Conservation (phyloP, 1,140 invertebrate genomes). For the Sitodiplosis mosellana region DNA sequence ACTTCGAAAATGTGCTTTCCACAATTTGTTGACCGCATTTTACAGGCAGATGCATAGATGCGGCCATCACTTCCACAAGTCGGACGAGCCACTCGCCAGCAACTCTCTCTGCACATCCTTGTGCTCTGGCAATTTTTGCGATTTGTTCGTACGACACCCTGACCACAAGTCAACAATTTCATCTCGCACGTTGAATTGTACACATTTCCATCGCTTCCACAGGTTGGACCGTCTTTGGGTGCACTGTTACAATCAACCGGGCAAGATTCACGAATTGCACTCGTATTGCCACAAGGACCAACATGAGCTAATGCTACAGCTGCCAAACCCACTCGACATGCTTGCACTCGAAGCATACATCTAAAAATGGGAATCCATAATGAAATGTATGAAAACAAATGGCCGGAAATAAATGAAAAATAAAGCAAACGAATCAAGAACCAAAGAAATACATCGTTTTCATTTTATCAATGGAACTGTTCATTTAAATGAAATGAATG, state of each 20-base stretch:
- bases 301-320: slow-evolving; percentile 52
- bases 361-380: too few species aligned
- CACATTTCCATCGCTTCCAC: slow-evolving; percentile 80
- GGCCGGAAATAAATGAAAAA: neutral
- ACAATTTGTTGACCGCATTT: slow-evolving; percentile 83
- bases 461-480: neutral
- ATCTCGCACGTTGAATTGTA: slow-evolving; percentile 88
- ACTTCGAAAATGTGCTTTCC: slow-evolving; percentile 83
- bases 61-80: slow-evolving; percentile 84
- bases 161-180: slow-evolving; percentile 76
- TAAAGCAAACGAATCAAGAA: neutral
- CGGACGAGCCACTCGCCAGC: slow-evolving; percentile 71
- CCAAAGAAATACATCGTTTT: neutral
- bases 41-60: slow-evolving; percentile 78
- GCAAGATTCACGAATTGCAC: slow-evolving; percentile 70
- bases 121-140: slow-evolving; percentile 81
- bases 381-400: neutral
- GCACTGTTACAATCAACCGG: slow-evolving; percentile 68
- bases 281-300: slow-evolving; percentile 74
- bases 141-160: slow-evolving; percentile 57
- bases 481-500: neutral
- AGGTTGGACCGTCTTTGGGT: slow-evolving; percentile 71
- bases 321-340: slow-evolving; percentile 31
- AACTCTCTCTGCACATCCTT: slow-evolving; percentile 75
- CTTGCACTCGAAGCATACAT: slow-evolving; percentile 74